phyloP scores from a whole-genome alignment of 2,797 vertebrate genomes.

The Gymnothorax javanicus region DNA sequence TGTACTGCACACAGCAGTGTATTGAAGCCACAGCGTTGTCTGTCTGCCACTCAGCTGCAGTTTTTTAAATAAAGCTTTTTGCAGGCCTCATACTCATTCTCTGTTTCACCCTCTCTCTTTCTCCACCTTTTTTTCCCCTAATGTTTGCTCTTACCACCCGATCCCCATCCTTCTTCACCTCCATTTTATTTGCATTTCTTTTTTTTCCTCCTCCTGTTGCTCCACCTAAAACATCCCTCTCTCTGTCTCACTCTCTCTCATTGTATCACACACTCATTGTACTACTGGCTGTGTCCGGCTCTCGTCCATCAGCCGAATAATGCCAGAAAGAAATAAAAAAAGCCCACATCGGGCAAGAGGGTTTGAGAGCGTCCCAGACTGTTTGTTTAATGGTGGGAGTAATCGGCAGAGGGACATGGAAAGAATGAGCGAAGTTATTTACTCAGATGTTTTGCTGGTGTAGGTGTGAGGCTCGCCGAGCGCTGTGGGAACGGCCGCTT shows the following conservation, averaged over 20 bases:
- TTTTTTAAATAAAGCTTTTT: slow-evolving; percentile 35
- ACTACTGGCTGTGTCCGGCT: slow-evolving; percentile 23
- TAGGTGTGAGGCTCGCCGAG: slow-evolving; percentile 90
- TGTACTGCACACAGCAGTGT: slow-evolving; percentile 55
- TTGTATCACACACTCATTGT: background rate
- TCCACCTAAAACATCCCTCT: slow-evolving; percentile 44
- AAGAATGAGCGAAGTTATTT: slow-evolving; percentile 95
- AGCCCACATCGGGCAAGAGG: slow-evolving; percentile 35
- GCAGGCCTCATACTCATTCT: slow-evolving; percentile 7
- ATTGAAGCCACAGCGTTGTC: slow-evolving; percentile 37
- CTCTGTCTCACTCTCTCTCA: slow-evolving; percentile 36
- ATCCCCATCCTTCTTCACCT: slow-evolving; percentile 37
- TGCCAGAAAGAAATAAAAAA: slow-evolving; percentile 20
- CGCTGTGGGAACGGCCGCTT: slow-evolving; percentile 89
- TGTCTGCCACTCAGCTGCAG: slow-evolving; percentile 25
- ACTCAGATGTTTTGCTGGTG: slow-evolving; percentile 93
- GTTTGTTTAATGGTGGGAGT: slow-evolving; percentile 95
- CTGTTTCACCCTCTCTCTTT: background rate
- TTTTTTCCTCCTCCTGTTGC: slow-evolving; percentile 6
- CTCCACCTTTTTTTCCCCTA: background rate
- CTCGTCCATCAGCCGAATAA: background rate
- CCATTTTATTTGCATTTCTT: slow-evolving; percentile 25
- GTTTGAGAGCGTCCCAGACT: slow-evolving; percentile 76
- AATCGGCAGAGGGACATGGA: slow-evolving; percentile 88
- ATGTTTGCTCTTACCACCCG: background rate